phyloP scores from a whole-genome alignment of 1,140 invertebrate species.

The Macrosteles quadrilineatus region DNA sequence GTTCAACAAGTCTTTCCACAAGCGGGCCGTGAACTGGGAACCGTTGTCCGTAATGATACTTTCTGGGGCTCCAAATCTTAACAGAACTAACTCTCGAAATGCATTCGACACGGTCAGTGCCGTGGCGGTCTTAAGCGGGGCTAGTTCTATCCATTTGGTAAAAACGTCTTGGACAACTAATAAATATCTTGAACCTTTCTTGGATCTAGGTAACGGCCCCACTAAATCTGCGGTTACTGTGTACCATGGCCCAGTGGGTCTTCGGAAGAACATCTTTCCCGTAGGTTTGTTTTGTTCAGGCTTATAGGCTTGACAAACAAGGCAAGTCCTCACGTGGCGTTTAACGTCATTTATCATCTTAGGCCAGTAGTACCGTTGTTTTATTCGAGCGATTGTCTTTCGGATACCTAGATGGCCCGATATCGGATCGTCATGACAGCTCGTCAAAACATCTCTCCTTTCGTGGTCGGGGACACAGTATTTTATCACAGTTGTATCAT shows the following conservation, averaged over 20 bases:
- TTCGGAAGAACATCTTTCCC: conserved; percentile 45
- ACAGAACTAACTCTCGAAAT: conserved; percentile 4
- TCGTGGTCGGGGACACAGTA: conserved; percentile 40
- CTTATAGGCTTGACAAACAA: conserved; percentile 45
- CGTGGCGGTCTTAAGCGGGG: conserved; percentile 33
- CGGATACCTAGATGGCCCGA: conserved; percentile 41
- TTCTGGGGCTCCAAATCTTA: conserved; percentile 22
- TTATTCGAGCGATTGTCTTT: conserved; percentile 41
- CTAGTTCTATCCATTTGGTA: conserved; percentile 48
- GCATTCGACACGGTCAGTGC: background rate
- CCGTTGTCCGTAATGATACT: conserved; percentile 13
- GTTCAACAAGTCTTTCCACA: conserved; percentile 1
- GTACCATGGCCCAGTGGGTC: conserved; percentile 44
- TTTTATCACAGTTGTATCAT: conserved; percentile 40
- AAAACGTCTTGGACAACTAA: too few species aligned
- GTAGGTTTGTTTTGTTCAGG: conserved; percentile 38
- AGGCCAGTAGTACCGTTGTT: conserved; percentile 44
- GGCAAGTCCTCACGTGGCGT: conserved; percentile 39
- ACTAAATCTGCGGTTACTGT: conserved; percentile 49
- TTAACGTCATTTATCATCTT: conserved; percentile 41
- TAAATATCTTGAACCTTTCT: conserved; percentile 45
- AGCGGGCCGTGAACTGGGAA: background rate
- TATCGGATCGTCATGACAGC: conserved; percentile 41
- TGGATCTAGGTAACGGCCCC: conserved; percentile 48
- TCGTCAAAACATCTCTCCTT: conserved; percentile 34